phyloP scores from a whole-genome alignment of 2,888 invertebrate genomes.

The Prenolepis imparis region DNA sequence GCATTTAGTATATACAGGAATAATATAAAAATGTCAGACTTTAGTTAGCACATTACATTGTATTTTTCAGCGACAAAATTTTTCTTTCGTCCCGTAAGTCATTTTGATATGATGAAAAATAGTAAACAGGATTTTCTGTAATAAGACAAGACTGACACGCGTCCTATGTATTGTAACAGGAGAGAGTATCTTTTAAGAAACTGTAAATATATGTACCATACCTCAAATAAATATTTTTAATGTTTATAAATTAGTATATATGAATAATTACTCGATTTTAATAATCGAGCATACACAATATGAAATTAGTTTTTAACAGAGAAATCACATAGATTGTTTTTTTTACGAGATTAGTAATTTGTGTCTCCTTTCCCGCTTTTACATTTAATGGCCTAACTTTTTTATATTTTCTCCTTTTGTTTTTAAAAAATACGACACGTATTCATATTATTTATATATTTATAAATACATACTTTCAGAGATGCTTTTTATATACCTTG shows the following conservation, averaged over 20 bases:
- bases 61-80: neutral
- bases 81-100: conserved; percentile 9
- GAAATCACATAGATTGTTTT: neutral
- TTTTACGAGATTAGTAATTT: neutral
- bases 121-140: conserved; percentile 55
- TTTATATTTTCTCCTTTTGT: neutral
- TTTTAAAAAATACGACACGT: neutral
- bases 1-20: neutral
- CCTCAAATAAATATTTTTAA: conserved; percentile 84
- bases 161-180: conserved; percentile 66
- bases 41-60: neutral
- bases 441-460: conserved; percentile 2
- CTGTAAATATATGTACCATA: conserved; percentile 83
- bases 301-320: neutral
- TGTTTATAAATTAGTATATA: conserved; percentile 79
- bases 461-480: neutral
- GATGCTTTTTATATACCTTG: neutral
- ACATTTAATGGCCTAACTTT: neutral
- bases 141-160: conserved; percentile 79
- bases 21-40: conserved; percentile 6
- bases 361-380: neutral
- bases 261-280: neutral
- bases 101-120: conserved; percentile 27
- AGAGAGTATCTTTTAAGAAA: conserved; percentile 64
- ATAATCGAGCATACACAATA: neutral